These are phyloP conservation scores for Allacma fusca DNA, from an alignment of 2,888 invertebrate species.

Conservation along the genomic window DNA sequence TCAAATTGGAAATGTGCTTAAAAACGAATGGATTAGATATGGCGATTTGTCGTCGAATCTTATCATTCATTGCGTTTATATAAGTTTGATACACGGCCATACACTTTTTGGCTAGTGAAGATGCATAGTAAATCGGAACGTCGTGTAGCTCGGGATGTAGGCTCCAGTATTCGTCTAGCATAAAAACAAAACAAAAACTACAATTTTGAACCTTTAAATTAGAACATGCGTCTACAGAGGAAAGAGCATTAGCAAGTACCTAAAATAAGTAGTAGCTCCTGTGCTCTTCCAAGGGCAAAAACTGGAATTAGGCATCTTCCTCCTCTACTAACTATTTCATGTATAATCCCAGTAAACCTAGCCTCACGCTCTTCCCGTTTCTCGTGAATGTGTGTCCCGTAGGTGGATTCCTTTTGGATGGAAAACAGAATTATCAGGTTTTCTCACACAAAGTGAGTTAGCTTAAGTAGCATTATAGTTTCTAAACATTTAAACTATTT, in stretches of 20 bases:
- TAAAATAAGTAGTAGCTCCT: constrained; percentile 89
- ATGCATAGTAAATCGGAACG: constrained; percentile 99
- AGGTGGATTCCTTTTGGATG: constrained; percentile 98
- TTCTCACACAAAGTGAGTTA: too few species aligned
- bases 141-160: constrained; percentile 96
- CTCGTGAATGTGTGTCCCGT: constrained; percentile 99
- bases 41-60: constrained; percentile 93
- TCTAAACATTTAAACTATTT: too few species aligned
- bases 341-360: constrained; percentile 90
- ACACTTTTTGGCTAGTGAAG: constrained; percentile 98
- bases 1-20: constrained; percentile 93
- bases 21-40: constrained; percentile 99
- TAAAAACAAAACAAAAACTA: neutral
- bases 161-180: constrained; percentile 94
- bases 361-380: constrained; percentile 95
- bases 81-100: constrained; percentile 99
- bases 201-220: too few species aligned
- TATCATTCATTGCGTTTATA: constrained; percentile 99
- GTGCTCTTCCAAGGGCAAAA: constrained; percentile 96
- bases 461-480: too few species aligned
- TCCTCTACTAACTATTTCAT: constrained; percentile 96
- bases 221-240: too few species aligned
- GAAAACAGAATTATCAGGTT: constrained; percentile 44
- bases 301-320: constrained; percentile 98
- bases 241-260: constrained; percentile 66